Percentiles rank a stretch among this genome's conserved stretches.
These are phyloP conservation scores for Atta texana DNA, from an alignment of 1,140 invertebrate species.

Conservation along the genomic window DNA sequence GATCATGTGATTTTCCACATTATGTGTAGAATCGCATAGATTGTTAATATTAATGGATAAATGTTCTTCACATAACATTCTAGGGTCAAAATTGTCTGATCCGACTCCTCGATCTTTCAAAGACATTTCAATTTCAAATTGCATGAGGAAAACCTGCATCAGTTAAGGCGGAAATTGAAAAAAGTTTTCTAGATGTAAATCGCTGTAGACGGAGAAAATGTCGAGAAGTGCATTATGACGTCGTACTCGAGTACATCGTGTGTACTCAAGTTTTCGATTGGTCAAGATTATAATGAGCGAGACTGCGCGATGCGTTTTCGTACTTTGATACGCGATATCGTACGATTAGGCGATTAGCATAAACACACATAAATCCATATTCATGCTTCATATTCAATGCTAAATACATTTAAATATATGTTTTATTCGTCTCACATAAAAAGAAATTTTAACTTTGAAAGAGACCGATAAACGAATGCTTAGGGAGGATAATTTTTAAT, in stretches of 20 bases:
- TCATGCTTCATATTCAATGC: not conserved
- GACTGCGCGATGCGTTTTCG: not conserved
- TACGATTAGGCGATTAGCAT: constrained; percentile 17
- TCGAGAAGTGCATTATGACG: not conserved
- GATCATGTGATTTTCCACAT: constrained; percentile 22
- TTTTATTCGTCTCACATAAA: not conserved
- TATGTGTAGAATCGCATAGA: constrained; percentile 7
- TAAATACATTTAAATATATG: not conserved
- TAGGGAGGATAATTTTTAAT: not conserved
- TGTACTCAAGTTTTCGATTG: constrained; percentile 23
- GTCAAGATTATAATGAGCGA: constrained; percentile 9
- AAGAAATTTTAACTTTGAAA: not conserved
- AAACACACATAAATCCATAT: not conserved
- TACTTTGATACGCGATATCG: constrained; percentile 45
- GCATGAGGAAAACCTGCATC: not conserved
- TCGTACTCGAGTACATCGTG: not conserved
- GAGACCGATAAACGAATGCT: not conserved
- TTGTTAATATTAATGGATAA: constrained; percentile 39
- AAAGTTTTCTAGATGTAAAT: constrained; percentile 26
- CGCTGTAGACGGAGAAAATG: not conserved
- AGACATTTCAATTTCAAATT: constrained; percentile 28
- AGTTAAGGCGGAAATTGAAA: constrained; percentile 14
- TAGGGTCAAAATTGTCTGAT: constrained; percentile 12
- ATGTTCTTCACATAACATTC: not conserved
- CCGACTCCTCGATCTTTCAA: constrained; percentile 1